Evolutionary conservation across 2,113 vertebrate genomes (phyloP), one percentile per base, ranked within the genome.

Genomic region (Oryzias woworae): DNA sequence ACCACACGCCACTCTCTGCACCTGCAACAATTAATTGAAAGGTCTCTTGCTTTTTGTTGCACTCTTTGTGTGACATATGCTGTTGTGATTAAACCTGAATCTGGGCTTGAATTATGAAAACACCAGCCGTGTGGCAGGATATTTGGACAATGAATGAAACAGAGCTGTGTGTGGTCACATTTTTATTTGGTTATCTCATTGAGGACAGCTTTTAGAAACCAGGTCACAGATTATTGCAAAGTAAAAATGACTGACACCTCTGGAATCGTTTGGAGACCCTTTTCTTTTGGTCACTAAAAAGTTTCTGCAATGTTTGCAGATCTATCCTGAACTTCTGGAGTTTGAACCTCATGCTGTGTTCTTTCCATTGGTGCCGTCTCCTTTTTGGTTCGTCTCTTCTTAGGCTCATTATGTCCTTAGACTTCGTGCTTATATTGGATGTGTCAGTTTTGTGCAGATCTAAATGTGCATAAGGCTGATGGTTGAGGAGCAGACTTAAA

Each of bases 241-340:
- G 23, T 71, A 45, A 62, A 58, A 14, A 63, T 84, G 80, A 85
- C 77, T 83, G 79, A 36, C 73, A 81, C 64, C 71, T 45, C 65
- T 56, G 63, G 68, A 47, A 62, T 48, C 58, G 50, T 70, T 74
- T 52, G 28, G 23, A 53, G 68, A 57, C 23, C 62, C 57, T 62
- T 80, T 66, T 69, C 55, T 77, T 55, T 62, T 75, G 62, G 77
- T 77, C 71, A 53, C 68, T 80, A 66, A 51, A 47, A 61, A 60
- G 45, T 78, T 73, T 76, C 65, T 66, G 53, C 73, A 45, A 64
- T 26, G 62, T 80, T 77, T 61, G 78, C 48, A 71, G 80, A 71
- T 82, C 86, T 86, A 86, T 75, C 62, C 51, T 55, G 14, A 72
- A 77, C 74, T 77, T 51, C 58, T 69, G 65, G 67, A 80, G 57